Conservation (phyloP, 1,140 invertebrate species). For the Branchinecta lynchi region DNA sequence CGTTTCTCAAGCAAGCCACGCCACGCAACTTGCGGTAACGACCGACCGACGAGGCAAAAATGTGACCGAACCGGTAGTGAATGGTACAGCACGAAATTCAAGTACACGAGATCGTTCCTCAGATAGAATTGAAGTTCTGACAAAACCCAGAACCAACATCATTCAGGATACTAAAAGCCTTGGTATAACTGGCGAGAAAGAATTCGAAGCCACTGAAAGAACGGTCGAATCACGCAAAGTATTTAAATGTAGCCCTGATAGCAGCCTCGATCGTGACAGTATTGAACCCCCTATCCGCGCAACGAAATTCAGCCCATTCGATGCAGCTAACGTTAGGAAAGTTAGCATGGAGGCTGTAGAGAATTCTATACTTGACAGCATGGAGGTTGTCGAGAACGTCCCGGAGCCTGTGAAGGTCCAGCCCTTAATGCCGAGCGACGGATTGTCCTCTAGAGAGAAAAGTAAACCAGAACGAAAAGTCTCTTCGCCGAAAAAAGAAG, state of each 20-base stretch:
- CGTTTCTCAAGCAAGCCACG: background rate
- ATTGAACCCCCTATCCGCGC: conserved; percentile 2
- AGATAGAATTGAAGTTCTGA: background rate
- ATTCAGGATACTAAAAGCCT: background rate
- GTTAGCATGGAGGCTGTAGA: background rate
- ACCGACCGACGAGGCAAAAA: background rate
- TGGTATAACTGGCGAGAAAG: background rate
- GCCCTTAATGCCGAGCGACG: background rate
- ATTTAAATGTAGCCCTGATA: background rate
- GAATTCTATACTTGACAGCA: background rate
- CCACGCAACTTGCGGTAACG: background rate
- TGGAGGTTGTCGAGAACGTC: background rate
- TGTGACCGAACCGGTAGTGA: background rate
- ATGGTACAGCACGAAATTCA: background rate
- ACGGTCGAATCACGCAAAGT: background rate
- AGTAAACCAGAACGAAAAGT: background rate
- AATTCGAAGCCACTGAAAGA: background rate
- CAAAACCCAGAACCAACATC: too few species aligned
- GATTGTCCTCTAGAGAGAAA: background rate
- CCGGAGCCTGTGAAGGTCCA: background rate
- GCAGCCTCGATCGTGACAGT: background rate
- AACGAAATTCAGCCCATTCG: background rate
- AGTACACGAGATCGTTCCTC: background rate
- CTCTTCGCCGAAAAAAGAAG: background rate
- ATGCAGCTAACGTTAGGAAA: background rate